Conservation (phyloP, 2,113 vertebrate genomes). For the Prunella fulvescens region DNA sequence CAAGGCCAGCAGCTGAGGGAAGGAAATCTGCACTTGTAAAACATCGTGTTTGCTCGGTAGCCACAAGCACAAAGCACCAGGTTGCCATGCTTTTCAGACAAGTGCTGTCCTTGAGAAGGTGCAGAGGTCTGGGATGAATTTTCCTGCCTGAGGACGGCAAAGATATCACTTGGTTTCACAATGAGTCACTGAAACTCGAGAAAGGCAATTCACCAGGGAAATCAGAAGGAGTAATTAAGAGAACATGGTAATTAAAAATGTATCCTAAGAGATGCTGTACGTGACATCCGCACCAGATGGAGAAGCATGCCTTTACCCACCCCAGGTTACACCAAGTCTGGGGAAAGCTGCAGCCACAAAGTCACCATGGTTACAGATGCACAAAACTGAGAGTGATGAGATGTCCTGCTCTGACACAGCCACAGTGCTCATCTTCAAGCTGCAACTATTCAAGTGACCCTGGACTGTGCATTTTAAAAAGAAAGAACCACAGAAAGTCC, state of each 20-base stretch:
- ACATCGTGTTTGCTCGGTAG: background rate
- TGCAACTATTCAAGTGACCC: background rate
- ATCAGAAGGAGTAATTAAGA: slow-evolving; percentile 68
- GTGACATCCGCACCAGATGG: background rate
- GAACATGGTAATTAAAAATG: slow-evolving; percentile 40
- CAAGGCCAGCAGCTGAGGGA: background rate
- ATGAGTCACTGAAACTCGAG: slow-evolving; percentile 24
- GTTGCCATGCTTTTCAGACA: background rate
- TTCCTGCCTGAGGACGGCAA: background rate
- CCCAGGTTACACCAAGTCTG: slow-evolving; percentile 31
- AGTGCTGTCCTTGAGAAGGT: background rate
- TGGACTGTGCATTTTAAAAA: background rate
- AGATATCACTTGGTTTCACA: background rate
- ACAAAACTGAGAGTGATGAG: background rate
- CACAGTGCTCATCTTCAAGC: background rate
- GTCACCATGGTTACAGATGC: slow-evolving; percentile 73
- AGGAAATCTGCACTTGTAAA: background rate
- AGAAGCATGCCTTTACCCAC: background rate
- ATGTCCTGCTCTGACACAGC: background rate
- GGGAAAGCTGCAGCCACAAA: slow-evolving; percentile 31
- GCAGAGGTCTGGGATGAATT: background rate
- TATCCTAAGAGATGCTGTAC: slow-evolving; percentile 11
- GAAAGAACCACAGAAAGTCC: background rate
- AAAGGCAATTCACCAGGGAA: slow-evolving; percentile 33
- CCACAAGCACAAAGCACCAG: background rate